Percentiles rank a stretch among this genome's conserved stretches.
phyloP scores from a whole-genome alignment of 2,113 vertebrate genomes.

The Clarias gariepinus region DNA sequence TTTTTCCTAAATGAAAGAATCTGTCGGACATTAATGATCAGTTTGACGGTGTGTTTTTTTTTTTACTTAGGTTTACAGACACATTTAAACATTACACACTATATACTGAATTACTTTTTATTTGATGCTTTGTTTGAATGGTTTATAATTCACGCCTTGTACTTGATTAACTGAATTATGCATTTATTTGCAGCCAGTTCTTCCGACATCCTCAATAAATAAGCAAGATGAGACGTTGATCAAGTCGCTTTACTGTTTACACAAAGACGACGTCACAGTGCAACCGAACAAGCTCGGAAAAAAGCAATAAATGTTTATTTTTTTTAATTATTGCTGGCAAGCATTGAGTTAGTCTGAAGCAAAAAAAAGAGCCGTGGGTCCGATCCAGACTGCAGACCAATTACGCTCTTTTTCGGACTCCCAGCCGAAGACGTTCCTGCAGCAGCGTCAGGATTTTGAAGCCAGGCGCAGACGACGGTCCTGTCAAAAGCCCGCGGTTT shows the following conservation, averaged over 20 bases:
- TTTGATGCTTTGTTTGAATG: background rate
- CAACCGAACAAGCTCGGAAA: background rate
- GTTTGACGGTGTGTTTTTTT: background rate
- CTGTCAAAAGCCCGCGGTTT: conserved; percentile 6
- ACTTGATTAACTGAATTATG: background rate
- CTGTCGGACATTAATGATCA: background rate
- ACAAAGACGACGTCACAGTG: background rate
- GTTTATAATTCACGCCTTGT: background rate
- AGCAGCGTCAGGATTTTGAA: background rate
- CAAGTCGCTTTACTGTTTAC: background rate
- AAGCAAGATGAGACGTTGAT: background rate
- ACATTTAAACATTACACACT: background rate
- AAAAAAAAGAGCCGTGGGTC: background rate
- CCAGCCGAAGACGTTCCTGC: background rate
- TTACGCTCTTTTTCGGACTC: background rate
- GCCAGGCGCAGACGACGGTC: background rate
- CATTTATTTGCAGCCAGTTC: background rate
- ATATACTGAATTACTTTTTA: background rate
- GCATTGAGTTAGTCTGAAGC: background rate
- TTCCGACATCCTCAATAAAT: background rate
- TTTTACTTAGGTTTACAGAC: background rate
- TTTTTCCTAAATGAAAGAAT: background rate
- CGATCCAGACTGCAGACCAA: background rate
- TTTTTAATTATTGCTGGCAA: background rate
- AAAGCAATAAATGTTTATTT: background rate